phyloP scores from a whole-genome alignment of 2,113 vertebrate species.

The Garra rufa region DNA sequence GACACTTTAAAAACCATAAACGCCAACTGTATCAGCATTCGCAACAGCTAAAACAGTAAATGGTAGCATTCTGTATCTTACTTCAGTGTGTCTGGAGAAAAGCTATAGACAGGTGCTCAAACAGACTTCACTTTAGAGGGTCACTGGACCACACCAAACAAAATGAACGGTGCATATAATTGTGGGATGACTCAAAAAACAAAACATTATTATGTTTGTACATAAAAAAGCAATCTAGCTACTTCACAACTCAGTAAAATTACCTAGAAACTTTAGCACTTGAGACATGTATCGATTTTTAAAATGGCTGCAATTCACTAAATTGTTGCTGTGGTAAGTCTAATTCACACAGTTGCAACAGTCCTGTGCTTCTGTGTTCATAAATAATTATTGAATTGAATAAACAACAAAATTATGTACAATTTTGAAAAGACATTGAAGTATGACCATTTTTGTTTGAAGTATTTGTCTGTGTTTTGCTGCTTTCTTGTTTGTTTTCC shows the following conservation, averaged over 20 bases:
- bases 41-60: conserved; percentile 9
- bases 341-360: background rate
- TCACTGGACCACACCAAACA: background rate
- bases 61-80: background rate
- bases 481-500: background rate
- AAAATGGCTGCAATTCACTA: background rate
- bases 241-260: background rate
- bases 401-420: background rate
- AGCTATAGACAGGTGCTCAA: background rate
- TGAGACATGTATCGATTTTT: conserved; percentile 22
- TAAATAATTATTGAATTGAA: background rate
- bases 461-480: background rate
- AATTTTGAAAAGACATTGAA: background rate
- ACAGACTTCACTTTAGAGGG: conserved; percentile 11
- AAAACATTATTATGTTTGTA: background rate
- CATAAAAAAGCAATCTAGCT: background rate
- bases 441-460: background rate
- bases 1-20: conserved; percentile 30
- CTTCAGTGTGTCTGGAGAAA: background rate
- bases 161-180: background rate
- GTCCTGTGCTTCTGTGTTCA: background rate
- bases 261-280: background rate
- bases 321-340: background rate
- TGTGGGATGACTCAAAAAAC: background rate
- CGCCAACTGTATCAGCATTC: background rate